Conservation (phyloP, 2,113 vertebrate species). For the Helogale parvula region DNA sequence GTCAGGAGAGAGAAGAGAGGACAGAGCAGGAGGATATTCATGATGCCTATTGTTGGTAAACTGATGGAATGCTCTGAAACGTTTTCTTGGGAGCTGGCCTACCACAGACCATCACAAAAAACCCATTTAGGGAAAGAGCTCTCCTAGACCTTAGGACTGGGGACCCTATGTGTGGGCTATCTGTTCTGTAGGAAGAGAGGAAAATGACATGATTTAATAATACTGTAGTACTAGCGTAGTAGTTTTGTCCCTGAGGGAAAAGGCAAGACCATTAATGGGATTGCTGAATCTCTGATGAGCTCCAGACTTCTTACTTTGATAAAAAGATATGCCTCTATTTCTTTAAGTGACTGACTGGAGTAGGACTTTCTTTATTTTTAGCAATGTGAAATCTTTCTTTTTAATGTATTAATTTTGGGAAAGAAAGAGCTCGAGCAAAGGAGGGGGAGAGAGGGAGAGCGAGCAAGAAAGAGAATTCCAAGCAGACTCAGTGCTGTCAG, state of each 20-base stretch:
- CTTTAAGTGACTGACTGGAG: not conserved
- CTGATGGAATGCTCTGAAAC: not conserved
- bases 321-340: not conserved
- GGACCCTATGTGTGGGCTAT: not conserved
- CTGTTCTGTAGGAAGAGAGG: not conserved
- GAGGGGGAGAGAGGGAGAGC: too few relatives aligned
- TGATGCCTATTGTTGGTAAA: rapidly evolving
- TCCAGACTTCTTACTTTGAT: not conserved
- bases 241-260: not conserved
- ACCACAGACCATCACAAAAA: not conserved
- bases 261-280: not conserved
- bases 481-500: too few relatives aligned
- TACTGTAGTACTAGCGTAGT: not conserved
- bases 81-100: not conserved
- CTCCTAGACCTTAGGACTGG: not conserved
- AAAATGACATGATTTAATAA: not conserved
- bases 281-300: not conserved
- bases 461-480: too few relatives aligned
- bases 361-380: not conserved
- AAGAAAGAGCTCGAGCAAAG: too few relatives aligned
- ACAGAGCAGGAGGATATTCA: not conserved
- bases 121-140: not conserved
- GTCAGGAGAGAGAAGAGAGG: not conserved
- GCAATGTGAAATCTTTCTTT: too few relatives aligned
- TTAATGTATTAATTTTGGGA: too few relatives aligned